These are phyloP conservation scores for Pantala flavescens DNA, from an alignment of 1,140 invertebrate genomes.

Conservation along the genomic window DNA sequence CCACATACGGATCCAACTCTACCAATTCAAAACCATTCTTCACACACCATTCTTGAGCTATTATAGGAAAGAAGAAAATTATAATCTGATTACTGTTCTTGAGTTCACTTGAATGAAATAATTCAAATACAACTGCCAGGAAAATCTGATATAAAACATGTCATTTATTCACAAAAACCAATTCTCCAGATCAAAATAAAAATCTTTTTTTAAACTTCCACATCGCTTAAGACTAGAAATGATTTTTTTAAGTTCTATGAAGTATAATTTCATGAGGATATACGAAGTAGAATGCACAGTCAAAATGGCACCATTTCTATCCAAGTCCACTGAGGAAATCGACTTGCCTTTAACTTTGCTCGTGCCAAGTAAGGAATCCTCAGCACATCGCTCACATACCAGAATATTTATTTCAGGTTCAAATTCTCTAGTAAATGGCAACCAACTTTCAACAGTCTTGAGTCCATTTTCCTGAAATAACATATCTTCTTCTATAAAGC, in stretches of 20 bases:
- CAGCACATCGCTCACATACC: conserved; percentile 37
- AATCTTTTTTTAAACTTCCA: too few relatives aligned
- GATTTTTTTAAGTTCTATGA: too few relatives aligned
- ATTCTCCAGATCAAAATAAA: too few relatives aligned
- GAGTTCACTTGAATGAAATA: too few relatives aligned
- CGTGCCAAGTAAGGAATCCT: conserved; percentile 23
- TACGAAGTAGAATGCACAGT: too few relatives aligned
- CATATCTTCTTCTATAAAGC: too few relatives aligned
- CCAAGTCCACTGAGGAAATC: not conserved
- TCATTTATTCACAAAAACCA: too few relatives aligned
- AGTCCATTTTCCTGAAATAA: conserved; percentile 37
- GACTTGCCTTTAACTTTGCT: conserved; percentile 23
- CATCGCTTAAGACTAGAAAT: too few relatives aligned
- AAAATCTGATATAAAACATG: too few relatives aligned
- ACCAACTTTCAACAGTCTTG: conserved; percentile 36
- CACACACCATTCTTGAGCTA: conserved; percentile 52
- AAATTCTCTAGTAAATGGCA: conserved; percentile 40
- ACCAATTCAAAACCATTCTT: conserved; percentile 59
- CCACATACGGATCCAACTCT: conserved; percentile 48
- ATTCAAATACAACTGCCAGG: too few relatives aligned
- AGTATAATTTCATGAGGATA: too few relatives aligned
- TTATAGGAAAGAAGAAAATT: conserved; percentile 20
- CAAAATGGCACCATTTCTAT: too few relatives aligned
- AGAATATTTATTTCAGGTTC: conserved; percentile 42
- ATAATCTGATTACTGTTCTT: not conserved